Percentiles rank a stretch among this genome's conserved stretches.
phyloP scores from a whole-genome alignment of 2,888 invertebrate species.

The Gymnocheta viridis region DNA sequence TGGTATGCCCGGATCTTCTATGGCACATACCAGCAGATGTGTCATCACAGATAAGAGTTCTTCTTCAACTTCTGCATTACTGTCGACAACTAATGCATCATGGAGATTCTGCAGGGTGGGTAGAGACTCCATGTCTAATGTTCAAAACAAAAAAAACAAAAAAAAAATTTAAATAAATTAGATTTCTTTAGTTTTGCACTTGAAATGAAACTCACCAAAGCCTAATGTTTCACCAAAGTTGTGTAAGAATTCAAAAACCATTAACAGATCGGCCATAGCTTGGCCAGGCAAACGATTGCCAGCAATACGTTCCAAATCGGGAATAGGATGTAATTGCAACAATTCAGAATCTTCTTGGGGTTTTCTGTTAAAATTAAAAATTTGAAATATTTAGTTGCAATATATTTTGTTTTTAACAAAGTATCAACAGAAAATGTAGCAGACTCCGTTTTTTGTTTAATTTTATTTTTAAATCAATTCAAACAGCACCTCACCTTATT shows the following conservation, averaged over 20 bases:
- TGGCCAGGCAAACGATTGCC: constrained; percentile 91
- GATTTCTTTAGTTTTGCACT: not conserved
- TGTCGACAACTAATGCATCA: constrained; percentile 89
- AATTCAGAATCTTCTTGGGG: constrained; percentile 96
- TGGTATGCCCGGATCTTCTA: constrained; percentile 96
- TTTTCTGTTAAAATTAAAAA: constrained; percentile 83
- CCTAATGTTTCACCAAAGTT: constrained; percentile 97
- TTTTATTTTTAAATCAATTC: constrained; percentile 2
- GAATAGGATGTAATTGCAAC: constrained; percentile 88
- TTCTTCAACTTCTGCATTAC: constrained; percentile 90
- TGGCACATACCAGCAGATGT: constrained; percentile 94
- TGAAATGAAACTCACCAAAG: constrained; percentile 87
- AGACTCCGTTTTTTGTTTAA: not conserved
- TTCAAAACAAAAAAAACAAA: not conserved
- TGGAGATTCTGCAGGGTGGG: constrained; percentile 94
- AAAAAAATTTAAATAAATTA: not conserved
- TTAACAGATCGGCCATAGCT: constrained; percentile 95
- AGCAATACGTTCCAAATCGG: constrained; percentile 89
- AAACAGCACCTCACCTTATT: constrained; percentile 82
- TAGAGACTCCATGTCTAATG: constrained; percentile 90
- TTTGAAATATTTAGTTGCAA: not conserved
- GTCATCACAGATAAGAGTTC: constrained; percentile 94
- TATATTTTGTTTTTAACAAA: not conserved
- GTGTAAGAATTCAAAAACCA: constrained; percentile 98
- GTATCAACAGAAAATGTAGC: not conserved